Evolutionary conservation across 2,888 invertebrate species (phyloP).

Genomic region (Platycnemis pennipes): DNA sequence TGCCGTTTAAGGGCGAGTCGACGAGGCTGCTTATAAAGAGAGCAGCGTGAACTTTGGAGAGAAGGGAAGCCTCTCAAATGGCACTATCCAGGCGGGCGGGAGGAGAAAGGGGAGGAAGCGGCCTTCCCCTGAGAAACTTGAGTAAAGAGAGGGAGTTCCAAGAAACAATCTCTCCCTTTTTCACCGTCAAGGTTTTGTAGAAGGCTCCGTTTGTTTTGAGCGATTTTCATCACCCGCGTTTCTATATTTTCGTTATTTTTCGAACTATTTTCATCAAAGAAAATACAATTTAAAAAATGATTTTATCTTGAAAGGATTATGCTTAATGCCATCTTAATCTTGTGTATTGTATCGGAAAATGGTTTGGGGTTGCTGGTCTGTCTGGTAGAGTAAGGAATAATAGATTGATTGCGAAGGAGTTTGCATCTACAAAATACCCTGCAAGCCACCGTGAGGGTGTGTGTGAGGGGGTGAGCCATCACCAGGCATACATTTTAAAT

Average conservation of each 20-base stretch:
- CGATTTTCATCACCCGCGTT: not conserved
- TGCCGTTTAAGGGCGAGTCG: conserved; percentile 13
- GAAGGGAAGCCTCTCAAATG: conserved; percentile 32
- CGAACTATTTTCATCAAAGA: no score
- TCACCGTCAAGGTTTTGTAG: not conserved
- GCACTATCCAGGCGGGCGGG: not conserved
- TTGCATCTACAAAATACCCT: no score
- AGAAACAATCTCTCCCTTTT: not conserved
- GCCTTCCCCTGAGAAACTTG: not conserved
- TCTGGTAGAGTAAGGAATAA: no score
- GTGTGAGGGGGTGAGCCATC: no score
- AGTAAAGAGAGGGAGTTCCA: conserved; percentile 9
- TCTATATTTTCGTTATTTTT: not conserved
- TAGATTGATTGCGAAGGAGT: no score
- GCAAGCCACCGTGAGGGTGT: no score
- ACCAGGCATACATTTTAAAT: no score
- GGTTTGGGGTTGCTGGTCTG: no score
- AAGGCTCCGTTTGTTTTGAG: not conserved
- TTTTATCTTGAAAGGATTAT: no score
- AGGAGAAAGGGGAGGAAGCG: not conserved
- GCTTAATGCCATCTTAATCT: no score
- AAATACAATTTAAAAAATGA: no score
- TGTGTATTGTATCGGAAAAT: no score
- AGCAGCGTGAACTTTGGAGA: conserved; percentile 22
- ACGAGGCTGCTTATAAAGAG: not conserved